These are phyloP conservation scores for Lasius fuliginosus DNA, from an alignment of 2,888 invertebrate species.

Conservation along the genomic window DNA sequence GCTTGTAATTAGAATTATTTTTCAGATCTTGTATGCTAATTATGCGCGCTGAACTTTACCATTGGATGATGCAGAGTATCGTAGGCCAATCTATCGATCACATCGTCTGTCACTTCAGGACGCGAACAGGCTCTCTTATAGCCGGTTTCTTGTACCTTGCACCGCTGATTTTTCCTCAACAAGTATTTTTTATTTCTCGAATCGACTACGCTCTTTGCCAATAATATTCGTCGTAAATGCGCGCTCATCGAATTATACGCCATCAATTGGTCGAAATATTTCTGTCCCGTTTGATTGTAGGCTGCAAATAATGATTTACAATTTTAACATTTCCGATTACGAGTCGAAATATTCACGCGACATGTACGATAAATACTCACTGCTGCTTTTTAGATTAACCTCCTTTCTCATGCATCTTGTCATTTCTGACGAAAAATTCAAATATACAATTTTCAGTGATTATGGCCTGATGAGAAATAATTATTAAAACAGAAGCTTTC, in stretches of 20 bases:
- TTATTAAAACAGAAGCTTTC: background rate
- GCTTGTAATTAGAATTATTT: background rate
- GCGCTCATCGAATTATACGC: conserved; percentile 82
- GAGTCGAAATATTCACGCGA: background rate
- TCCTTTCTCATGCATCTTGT: conserved; percentile 71
- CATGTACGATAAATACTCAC: conserved; percentile 44
- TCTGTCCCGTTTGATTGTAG: conserved; percentile 82
- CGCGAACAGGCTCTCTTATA: conserved; percentile 48
- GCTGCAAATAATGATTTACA: conserved; percentile 43
- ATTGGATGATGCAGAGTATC: conserved; percentile 82
- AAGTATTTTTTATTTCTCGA: conserved; percentile 79
- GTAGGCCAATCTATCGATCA: conserved; percentile 82
- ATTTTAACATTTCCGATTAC: background rate
- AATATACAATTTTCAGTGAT: background rate
- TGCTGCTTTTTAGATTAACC: conserved; percentile 68
- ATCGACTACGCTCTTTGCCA: conserved; percentile 82
- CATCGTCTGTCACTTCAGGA: conserved; percentile 71
- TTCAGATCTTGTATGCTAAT: background rate
- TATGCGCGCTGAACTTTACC: conserved; percentile 70
- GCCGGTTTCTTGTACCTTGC: conserved; percentile 41
- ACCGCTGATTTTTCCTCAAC: conserved; percentile 43
- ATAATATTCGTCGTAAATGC: conserved; percentile 82
- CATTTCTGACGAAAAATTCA: conserved; percentile 66
- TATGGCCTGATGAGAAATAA: background rate
- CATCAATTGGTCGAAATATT: conserved; percentile 80